Evolutionary conservation across 2,888 invertebrate genomes (phyloP).

Genomic region (Chalcis sispes): DNA sequence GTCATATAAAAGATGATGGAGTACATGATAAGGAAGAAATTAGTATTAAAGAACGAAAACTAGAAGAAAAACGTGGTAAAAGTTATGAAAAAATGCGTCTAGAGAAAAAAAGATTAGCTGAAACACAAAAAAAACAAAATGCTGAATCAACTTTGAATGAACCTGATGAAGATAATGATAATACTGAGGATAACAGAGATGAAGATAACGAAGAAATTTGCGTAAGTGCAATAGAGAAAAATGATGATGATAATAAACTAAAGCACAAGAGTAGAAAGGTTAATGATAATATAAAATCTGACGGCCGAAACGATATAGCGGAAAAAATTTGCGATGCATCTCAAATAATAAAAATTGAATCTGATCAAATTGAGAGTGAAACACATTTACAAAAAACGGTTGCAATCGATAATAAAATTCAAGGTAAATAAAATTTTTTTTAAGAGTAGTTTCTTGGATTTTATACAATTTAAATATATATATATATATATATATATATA

Average conservation of each 20-base stretch:
- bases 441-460: too few species aligned
- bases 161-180: slow-evolving; percentile 33
- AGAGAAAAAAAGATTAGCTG: slow-evolving; percentile 71
- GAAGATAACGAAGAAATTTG: slow-evolving; percentile 25
- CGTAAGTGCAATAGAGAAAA: slow-evolving; percentile 35
- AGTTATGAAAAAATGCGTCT: slow-evolving; percentile 75
- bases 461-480: background rate
- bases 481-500: background rate
- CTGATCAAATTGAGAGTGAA: slow-evolving; percentile 6
- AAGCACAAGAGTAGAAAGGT: slow-evolving; percentile 39
- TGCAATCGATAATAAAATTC: background rate
- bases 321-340: slow-evolving; percentile 15
- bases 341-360: slow-evolving; percentile 11
- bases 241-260: slow-evolving; percentile 27
- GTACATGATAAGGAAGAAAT: slow-evolving; percentile 68
- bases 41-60: slow-evolving; percentile 66
- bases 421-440: slow-evolving; percentile 20
- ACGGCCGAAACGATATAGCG: background rate
- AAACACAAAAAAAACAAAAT: slow-evolving; percentile 68
- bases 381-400: background rate
- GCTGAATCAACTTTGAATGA: slow-evolving; percentile 49
- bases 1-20: slow-evolving; percentile 75
- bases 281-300: slow-evolving; percentile 13
- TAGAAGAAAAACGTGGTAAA: slow-evolving; percentile 75
- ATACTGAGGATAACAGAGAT: slow-evolving; percentile 41